These are phyloP conservation scores for Copidosoma aretas DNA, from an alignment of 2,888 invertebrate species.

Conservation along the genomic window DNA sequence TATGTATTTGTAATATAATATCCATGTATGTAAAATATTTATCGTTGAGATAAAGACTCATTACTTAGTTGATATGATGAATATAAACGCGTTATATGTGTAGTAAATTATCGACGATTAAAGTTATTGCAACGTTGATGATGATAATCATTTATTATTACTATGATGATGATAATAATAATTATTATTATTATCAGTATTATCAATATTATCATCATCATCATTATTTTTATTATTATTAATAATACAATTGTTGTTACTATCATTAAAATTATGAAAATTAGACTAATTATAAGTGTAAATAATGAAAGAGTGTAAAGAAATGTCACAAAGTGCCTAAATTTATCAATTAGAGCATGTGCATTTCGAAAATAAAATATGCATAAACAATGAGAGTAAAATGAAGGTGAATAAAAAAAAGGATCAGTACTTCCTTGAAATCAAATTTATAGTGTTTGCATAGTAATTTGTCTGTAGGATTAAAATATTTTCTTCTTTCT, in stretches of 20 bases:
- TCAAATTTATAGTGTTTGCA: too few species aligned
- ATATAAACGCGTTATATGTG: constrained; percentile 49
- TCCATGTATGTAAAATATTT: constrained; percentile 49
- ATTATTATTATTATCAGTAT: too few species aligned
- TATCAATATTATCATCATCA: too few species aligned
- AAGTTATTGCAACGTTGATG: too few species aligned
- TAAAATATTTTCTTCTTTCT: too few species aligned
- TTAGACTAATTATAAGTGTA: constrained; percentile 47
- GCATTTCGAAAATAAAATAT: constrained; percentile 43
- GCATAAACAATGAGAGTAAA: too few species aligned
- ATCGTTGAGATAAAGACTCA: constrained; percentile 50
- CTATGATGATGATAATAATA: too few species aligned
- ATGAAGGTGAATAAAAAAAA: background rate
- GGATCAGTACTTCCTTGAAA: constrained; percentile 50
- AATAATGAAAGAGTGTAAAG: constrained; percentile 61
- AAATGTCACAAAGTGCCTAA: constrained; percentile 61
- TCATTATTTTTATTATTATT: too few species aligned
- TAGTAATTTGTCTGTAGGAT: too few species aligned
- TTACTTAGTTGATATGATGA: constrained; percentile 43
- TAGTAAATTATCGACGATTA: constrained; percentile 54
- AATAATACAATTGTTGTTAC: too few species aligned
- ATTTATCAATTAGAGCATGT: constrained; percentile 53
- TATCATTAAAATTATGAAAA: too few species aligned
- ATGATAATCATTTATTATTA: too few species aligned
- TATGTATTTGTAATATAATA: constrained; percentile 45